Percentiles rank a stretch among this genome's conserved stretches.
Conservation (phyloP, 2,797 vertebrate genomes). For the Onychomys leucogaster region DNA sequence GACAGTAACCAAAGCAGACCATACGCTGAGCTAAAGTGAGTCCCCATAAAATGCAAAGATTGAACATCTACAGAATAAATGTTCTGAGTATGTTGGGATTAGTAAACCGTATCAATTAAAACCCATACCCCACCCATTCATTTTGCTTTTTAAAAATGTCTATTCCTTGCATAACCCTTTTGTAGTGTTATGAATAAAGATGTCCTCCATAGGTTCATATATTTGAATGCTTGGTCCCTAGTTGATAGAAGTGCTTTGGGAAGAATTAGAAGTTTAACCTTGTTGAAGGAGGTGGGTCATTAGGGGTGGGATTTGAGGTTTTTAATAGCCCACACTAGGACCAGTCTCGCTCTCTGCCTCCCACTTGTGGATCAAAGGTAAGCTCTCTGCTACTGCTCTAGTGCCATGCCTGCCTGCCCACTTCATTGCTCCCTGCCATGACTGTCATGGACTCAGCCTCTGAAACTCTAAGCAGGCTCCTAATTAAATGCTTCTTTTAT, state of each 20-base stretch:
- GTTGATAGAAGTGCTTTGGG: neutral
- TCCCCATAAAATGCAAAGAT: neutral
- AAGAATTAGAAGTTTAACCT: neutral
- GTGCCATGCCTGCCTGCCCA: too few relatives aligned
- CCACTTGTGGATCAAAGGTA: neutral
- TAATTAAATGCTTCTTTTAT: neutral
- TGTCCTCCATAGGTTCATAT: neutral
- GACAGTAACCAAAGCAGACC: neutral
- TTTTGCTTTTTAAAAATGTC: conserved; percentile 23
- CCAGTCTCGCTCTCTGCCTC: neutral
- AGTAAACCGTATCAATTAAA: neutral
- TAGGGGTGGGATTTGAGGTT: neutral
- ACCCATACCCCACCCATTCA: neutral
- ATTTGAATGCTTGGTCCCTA: neutral
- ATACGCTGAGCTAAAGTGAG: neutral
- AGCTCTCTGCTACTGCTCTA: too few relatives aligned
- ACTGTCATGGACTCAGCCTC: too few relatives aligned
- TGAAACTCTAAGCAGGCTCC: neutral
- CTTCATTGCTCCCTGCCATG: neutral
- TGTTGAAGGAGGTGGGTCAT: neutral
- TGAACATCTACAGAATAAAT: neutral
- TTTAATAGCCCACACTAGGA: neutral
- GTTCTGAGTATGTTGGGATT: neutral
- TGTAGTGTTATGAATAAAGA: neutral
- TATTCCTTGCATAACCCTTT: neutral